A percentile compares a stretch with the other conserved stretches of the same genome.
phyloP scores from a whole-genome alignment of 2,888 invertebrate species.

The Petrophora chlorosata region DNA sequence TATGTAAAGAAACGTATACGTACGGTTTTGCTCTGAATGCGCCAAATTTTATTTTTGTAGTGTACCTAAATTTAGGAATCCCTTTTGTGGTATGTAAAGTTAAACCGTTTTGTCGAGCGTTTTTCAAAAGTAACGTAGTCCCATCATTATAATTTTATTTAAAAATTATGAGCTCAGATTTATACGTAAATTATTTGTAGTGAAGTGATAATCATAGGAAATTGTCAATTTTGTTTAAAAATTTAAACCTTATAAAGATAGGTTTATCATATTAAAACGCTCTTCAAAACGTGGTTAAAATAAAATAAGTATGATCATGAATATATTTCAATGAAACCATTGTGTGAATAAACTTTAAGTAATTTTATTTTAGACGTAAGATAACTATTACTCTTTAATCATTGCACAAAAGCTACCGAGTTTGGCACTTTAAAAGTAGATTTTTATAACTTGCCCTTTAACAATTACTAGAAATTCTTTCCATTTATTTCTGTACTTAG shows the following conservation, averaged over 20 bases:
- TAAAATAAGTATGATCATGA: background rate
- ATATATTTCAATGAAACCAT: too few species aligned
- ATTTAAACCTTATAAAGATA: too few species aligned
- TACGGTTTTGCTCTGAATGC: constrained; percentile 31
- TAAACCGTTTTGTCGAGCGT: background rate
- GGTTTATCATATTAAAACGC: too few species aligned
- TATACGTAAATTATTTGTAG: too few species aligned
- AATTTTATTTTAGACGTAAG: too few species aligned
- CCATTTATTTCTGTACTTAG: constrained; percentile 44
- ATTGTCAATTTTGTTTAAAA: too few species aligned
- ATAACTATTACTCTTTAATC: too few species aligned
- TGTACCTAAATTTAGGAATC: constrained; percentile 30
- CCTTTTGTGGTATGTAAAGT: background rate
- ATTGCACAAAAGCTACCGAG: constrained; percentile 47
- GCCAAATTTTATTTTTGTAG: constrained; percentile 33
- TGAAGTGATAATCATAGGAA: too few species aligned
- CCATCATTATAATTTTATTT: too few species aligned
- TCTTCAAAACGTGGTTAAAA: background rate
- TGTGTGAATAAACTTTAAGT: background rate
- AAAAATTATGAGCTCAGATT: too few species aligned
- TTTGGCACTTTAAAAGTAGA: constrained; percentile 42
- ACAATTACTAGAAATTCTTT: constrained; percentile 33
- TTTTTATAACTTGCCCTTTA: constrained; percentile 47
- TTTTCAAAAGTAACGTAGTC: too few species aligned
- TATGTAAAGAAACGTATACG: constrained; percentile 21